Conservation (phyloP, 1,140 invertebrate genomes). For the Euwallacea fornicatus region DNA sequence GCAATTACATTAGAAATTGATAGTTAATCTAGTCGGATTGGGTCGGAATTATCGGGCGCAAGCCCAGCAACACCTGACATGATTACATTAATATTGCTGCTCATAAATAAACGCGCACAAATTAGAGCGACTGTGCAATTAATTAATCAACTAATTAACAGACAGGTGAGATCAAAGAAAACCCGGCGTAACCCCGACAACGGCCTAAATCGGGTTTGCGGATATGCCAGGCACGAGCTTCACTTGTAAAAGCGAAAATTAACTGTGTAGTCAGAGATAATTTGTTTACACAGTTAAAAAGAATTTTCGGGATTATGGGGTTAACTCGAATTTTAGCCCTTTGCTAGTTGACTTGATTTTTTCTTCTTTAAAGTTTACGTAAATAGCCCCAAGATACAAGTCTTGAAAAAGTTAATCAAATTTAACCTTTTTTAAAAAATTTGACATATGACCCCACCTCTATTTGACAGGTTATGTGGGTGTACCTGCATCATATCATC, state of each 20-base stretch:
- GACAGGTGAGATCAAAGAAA: slow-evolving; percentile 49
- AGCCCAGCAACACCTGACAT: slow-evolving; percentile 45
- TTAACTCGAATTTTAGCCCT: not conserved
- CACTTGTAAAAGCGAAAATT: slow-evolving; percentile 18
- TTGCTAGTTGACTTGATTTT: too few relatives aligned
- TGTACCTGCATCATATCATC: too few relatives aligned
- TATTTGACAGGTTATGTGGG: too few relatives aligned
- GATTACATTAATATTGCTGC: slow-evolving; percentile 51
- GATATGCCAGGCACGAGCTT: slow-evolving; percentile 27
- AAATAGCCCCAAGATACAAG: too few relatives aligned
- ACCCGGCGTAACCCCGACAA: slow-evolving; percentile 41
- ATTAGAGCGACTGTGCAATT: slow-evolving; percentile 51
- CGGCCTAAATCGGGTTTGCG: slow-evolving; percentile 35
- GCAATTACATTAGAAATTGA: not conserved
- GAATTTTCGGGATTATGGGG: slow-evolving; percentile 12
- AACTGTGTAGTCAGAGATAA: slow-evolving; percentile 17
- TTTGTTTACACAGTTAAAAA: slow-evolving; percentile 25
- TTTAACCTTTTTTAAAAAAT: too few relatives aligned
- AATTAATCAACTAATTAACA: slow-evolving; percentile 53
- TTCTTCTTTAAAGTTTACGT: too few relatives aligned
- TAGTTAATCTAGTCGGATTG: slow-evolving; percentile 4
- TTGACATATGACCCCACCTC: too few relatives aligned
- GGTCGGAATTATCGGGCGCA: slow-evolving; percentile 18
- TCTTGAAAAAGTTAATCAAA: too few relatives aligned
- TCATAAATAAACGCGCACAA: slow-evolving; percentile 49